Evolutionary conservation across 2,888 invertebrate species (phyloP), one percentile per base, ranked within the genome.

Genomic region (Synergus japonicus): DNA sequence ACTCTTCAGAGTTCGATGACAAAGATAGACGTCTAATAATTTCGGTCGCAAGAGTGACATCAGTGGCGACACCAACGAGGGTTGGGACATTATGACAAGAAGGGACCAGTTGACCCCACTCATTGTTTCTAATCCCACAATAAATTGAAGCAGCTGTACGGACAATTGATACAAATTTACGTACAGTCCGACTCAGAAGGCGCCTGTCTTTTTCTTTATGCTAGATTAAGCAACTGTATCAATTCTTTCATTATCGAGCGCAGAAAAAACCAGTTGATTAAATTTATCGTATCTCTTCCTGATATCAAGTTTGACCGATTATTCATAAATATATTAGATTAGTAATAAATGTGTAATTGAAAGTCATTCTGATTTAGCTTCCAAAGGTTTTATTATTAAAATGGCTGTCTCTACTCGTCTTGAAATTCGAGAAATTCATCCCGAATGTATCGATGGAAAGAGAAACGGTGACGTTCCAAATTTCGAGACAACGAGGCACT

Each of bases 51-150:
- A 82, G 78, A 79, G 83, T 89, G 89, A 89, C 89, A 87, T 87
- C 87, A 87, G 83, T 82, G 81, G 83, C 87, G 86, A 87, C 87
- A 87, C 81, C 84, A 85, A 77, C 84, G 88, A 88, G 90, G 89
- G 88, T 88, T 88, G 89, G 81, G 82, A 87, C 87, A 86, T 88
- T 88, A 89, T 85, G 86, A 88, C 89, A 88, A 90, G 89, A 88
- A 91, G 89, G 90, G 89, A 89, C 90, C 89, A 89, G 90, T 91
- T 91, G 90, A 91, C 91, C 90, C 90, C 89, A 88, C 90, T 91
- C 89, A 91, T 91, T 91, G 90, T 91, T 91, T 91, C 90, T 91
- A 91, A 91, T 91, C 90, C 90, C 89, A 91, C 90, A 91, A 91
- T 91, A 91, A 91, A 91, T 91, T 91, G 91, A 91, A 89, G 91